Evolutionary conservation across 2,888 invertebrate species (phyloP).

Genomic region (Calliphora vomitoria): DNA sequence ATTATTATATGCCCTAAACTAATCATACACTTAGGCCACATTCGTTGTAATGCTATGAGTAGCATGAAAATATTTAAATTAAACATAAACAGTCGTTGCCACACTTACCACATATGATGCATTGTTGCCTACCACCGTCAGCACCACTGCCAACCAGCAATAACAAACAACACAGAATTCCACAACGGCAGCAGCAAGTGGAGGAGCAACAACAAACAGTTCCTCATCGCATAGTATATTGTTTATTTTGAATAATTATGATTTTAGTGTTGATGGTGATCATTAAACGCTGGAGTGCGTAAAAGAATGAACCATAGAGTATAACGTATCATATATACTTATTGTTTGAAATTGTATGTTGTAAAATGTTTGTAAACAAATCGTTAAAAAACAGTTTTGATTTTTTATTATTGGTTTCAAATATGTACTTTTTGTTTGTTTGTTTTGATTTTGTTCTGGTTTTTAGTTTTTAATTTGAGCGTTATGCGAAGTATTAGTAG

Average conservation of each 20-base stretch:
- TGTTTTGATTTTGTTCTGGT: constrained; percentile 21
- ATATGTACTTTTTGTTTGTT: constrained; percentile 18
- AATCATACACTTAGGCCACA: constrained; percentile 3
- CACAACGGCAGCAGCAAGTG: background rate
- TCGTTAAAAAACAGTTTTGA: constrained; percentile 41
- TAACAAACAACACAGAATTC: constrained; percentile 19
- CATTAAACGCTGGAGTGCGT: constrained; percentile 59
- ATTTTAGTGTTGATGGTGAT: constrained; percentile 62
- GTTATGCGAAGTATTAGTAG: background rate
- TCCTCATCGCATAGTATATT: constrained; percentile 1
- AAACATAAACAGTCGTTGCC: constrained; percentile 56
- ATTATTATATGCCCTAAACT: background rate
- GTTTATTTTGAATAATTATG: constrained; percentile 56
- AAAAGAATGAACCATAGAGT: constrained; percentile 26
- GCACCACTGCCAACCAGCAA: background rate
- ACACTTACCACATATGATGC: constrained; percentile 66
- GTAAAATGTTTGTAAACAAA: constrained; percentile 67
- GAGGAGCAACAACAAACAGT: background rate
- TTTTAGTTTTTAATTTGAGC: constrained; percentile 11
- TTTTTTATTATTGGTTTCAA: constrained; percentile 3
- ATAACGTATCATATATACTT: background rate
- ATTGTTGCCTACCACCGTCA: constrained; percentile 21
- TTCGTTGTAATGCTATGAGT: background rate
- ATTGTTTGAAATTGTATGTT: constrained; percentile 18
- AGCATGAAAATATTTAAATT: constrained; percentile 32